Evolutionary conservation across 2,797 vertebrate genomes (phyloP).

Genomic region (Ibycter americanus): DNA sequence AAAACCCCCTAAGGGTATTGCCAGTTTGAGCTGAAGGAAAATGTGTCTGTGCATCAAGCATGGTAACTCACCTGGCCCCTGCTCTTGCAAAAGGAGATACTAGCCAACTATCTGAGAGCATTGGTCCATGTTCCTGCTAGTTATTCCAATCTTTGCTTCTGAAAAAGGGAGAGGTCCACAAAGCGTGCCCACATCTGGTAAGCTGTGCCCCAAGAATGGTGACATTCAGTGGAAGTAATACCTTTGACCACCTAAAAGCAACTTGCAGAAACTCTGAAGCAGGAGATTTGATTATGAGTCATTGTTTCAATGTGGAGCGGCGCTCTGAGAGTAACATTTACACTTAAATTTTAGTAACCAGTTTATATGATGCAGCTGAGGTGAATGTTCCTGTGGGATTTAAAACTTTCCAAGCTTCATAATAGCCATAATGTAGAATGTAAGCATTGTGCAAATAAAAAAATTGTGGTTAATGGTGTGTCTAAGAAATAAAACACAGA

Average conservation of each 20-base stretch:
- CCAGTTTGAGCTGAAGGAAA: background rate
- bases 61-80: background rate
- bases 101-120: background rate
- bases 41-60: accelerated
- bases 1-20: background rate
- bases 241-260: background rate
- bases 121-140: accelerated
- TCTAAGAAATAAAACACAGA: background rate
- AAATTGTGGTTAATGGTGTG: background rate
- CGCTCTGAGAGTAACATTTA: background rate
- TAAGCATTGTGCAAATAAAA: background rate
- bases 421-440: background rate
- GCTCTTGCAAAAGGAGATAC: background rate
- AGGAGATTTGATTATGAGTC: background rate
- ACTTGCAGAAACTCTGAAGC: background rate
- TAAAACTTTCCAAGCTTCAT: background rate
- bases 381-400: background rate
- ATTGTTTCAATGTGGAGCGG: background rate
- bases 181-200: background rate
- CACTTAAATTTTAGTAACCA: background rate
- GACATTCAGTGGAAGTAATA: background rate
- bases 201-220: background rate
- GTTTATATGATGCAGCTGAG: background rate
- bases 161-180: background rate
- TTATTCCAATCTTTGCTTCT: background rate